Percentiles rank a stretch among this genome's conserved stretches.
Conservation (phyloP, 2,888 invertebrate species). For the Acleris sparsana region DNA sequence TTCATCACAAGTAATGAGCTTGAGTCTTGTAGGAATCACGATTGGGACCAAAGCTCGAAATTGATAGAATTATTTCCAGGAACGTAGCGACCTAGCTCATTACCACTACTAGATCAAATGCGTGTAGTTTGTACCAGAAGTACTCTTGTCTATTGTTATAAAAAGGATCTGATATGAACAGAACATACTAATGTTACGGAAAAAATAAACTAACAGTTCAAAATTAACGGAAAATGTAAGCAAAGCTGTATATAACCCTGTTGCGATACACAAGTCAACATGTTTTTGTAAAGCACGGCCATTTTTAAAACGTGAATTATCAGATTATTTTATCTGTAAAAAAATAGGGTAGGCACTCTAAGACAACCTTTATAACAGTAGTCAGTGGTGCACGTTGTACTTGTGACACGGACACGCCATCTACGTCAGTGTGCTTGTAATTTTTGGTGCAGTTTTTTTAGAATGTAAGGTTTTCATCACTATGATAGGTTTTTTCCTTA, state of each 20-base stretch:
- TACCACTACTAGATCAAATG: background rate
- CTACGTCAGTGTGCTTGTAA: constrained; percentile 52
- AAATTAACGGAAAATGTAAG: no score
- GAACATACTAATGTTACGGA: background rate
- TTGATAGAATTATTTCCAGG: constrained; percentile 21
- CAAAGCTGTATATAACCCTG: no score
- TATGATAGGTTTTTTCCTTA: no score
- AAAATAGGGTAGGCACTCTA: no score
- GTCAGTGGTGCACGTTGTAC: background rate
- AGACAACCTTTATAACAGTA: no score
- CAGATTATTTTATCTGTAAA: no score
- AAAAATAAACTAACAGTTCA: no score
- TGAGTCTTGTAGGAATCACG: background rate
- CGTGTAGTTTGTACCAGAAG: constrained; percentile 8
- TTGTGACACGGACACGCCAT: constrained; percentile 5
- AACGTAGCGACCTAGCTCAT: constrained; percentile 1
- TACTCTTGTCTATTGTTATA: background rate
- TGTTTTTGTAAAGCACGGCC: no score
- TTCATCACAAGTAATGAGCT: constrained; percentile 6
- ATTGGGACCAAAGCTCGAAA: constrained; percentile 58
- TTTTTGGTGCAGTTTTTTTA: constrained; percentile 53
- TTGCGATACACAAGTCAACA: no score
- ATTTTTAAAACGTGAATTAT: no score
- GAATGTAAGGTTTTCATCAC: background rate
- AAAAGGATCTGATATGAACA: background rate